Conservation (phyloP, 2,888 invertebrate genomes). For the Phymatocera aterrima region DNA sequence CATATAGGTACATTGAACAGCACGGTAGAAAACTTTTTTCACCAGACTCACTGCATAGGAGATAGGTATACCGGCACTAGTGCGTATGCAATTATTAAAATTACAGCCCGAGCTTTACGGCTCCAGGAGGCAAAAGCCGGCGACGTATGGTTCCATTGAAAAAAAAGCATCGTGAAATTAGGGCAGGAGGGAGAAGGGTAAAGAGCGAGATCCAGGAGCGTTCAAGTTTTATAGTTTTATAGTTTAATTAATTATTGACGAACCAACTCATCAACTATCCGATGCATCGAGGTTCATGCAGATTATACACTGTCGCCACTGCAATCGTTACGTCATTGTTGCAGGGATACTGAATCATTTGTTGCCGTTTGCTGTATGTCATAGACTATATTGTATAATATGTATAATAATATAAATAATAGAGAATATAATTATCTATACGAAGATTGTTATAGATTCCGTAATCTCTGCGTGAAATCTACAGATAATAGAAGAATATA, state of each 20-base stretch:
- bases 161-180: neutral
- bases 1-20: neutral
- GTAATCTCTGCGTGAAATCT: slow-evolving; percentile 5
- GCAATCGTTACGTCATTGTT: slow-evolving; percentile 12
- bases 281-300: neutral
- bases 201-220: neutral
- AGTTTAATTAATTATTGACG: slow-evolving; percentile 25
- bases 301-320: neutral
- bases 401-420: slow-evolving; percentile 1
- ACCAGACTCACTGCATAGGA: neutral
- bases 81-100: slow-evolving; percentile 15
- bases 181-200: neutral
- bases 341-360: neutral
- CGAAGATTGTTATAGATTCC: slow-evolving; percentile 18
- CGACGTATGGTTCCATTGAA: neutral
- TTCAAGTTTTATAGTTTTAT: slow-evolving; percentile 38
- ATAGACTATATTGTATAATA: neutral
- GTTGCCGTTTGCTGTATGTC: slow-evolving; percentile 7
- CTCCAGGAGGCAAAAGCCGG: neutral
- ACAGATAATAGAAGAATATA: slow-evolving; percentile 26
- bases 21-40: neutral
- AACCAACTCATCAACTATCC: neutral
- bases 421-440: slow-evolving; percentile 1
- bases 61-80: neutral
- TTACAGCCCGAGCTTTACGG: neutral